phyloP scores from a whole-genome alignment of 2,888 invertebrate species.

The Limnephilus auricula region DNA sequence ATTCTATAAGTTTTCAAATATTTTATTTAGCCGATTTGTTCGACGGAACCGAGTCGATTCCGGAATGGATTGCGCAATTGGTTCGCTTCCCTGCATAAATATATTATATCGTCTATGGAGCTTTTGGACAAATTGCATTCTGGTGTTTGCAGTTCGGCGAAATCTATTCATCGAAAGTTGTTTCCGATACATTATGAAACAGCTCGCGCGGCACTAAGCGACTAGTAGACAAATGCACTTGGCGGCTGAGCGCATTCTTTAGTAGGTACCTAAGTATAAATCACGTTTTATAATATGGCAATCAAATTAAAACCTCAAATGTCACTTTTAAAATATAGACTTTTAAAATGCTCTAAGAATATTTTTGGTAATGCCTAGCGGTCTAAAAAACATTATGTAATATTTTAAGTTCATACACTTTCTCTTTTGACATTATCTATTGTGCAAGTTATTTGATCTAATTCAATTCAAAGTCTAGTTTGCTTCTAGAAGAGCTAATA shows the following conservation, averaged over 20 bases:
- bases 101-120: constrained; percentile 21
- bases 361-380: no score
- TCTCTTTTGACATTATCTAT: no score
- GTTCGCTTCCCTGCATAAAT: constrained; percentile 7
- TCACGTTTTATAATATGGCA: not conserved
- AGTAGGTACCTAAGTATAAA: not conserved
- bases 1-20: constrained; percentile 17
- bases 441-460: no score
- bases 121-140: constrained; percentile 36
- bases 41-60: not conserved
- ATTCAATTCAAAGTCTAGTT: no score
- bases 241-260: not conserved
- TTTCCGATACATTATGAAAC: constrained; percentile 16
- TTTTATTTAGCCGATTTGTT: constrained; percentile 28
- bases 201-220: not conserved
- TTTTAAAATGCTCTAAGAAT: no score
- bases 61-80: not conserved
- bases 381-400: no score
- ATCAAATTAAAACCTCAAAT: no score
- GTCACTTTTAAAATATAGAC: no score
- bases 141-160: constrained; percentile 10
- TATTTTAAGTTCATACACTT: no score
- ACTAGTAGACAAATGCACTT: not conserved
- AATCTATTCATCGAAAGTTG: constrained; percentile 3
- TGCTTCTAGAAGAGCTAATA: no score